Conservation (phyloP, 2,797 vertebrate species). For the Propithecus perrieri region DNA sequence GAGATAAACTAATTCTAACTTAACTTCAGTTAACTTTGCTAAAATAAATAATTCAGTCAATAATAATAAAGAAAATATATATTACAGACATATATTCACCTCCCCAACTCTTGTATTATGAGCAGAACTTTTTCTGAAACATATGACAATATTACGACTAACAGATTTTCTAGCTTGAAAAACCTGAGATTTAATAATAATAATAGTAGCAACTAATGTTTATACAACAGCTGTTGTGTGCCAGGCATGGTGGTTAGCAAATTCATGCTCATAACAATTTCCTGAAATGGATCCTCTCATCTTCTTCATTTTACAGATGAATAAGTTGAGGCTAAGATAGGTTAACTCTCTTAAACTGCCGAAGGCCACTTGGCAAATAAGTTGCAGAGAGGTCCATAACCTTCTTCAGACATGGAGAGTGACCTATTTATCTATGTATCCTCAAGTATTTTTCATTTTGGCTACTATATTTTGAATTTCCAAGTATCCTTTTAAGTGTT, state of each 20-base stretch:
- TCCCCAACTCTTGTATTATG: not conserved
- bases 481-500: not conserved
- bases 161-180: not conserved
- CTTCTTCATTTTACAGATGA: not conserved
- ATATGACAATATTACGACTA: not conserved
- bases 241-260: not conserved
- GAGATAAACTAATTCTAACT: not conserved
- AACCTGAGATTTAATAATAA: not conserved
- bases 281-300: not conserved
- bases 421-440: not conserved
- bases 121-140: not conserved
- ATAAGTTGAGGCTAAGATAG: not conserved
- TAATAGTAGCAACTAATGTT: not conserved
- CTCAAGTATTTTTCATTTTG: not conserved
- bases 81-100: not conserved
- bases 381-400: not conserved
- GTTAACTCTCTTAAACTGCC: not conserved
- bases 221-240: not conserved
- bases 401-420: not conserved
- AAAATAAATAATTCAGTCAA: not conserved
- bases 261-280: not conserved
- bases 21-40: not conserved
- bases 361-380: not conserved
- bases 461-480: not conserved
- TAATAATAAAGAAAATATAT: slow-evolving; percentile 9